Percentiles rank a stretch among this genome's conserved stretches.
phyloP scores from a whole-genome alignment of 2,113 vertebrate genomes.

The Phrynocephalus versicolor region DNA sequence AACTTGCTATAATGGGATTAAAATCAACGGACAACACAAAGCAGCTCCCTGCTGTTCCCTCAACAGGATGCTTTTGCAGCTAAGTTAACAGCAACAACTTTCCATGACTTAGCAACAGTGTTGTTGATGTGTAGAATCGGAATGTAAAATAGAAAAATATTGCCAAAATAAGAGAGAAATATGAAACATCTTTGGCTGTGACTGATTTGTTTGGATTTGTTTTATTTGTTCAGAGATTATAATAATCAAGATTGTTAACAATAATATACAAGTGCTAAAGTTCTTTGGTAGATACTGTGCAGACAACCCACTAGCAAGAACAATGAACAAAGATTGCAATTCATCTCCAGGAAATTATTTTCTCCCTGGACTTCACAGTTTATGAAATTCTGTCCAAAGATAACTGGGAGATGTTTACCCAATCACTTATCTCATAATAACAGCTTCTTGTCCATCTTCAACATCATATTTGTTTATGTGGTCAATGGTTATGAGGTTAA shows the following conservation, averaged over 20 bases:
- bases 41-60: neutral
- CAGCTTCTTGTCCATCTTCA: constrained; percentile 18
- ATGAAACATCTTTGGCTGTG: neutral
- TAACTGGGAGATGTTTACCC: constrained; percentile 29
- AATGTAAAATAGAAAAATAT: neutral
- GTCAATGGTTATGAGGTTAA: constrained; percentile 26
- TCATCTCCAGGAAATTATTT: constrained; percentile 40
- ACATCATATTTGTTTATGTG: constrained; percentile 25
- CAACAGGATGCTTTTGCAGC: neutral
- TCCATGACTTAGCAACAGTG: neutral
- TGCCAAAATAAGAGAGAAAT: neutral
- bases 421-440: constrained; percentile 24
- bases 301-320: constrained; percentile 29
- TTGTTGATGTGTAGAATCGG: neutral
- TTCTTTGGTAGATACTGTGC: neutral
- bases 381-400: constrained; percentile 19
- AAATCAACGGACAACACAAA: constrained; percentile 5
- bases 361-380: constrained; percentile 10
- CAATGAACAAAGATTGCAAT: constrained; percentile 16
- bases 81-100: neutral
- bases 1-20: constrained; percentile 7
- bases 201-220: constrained; percentile 4
- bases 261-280: constrained; percentile 17
- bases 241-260: constrained; percentile 13
- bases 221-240: constrained; percentile 5